Base-by-base conservation (phyloP, 2,113 vertebrate species). In the Polyodon spathula region DNA sequence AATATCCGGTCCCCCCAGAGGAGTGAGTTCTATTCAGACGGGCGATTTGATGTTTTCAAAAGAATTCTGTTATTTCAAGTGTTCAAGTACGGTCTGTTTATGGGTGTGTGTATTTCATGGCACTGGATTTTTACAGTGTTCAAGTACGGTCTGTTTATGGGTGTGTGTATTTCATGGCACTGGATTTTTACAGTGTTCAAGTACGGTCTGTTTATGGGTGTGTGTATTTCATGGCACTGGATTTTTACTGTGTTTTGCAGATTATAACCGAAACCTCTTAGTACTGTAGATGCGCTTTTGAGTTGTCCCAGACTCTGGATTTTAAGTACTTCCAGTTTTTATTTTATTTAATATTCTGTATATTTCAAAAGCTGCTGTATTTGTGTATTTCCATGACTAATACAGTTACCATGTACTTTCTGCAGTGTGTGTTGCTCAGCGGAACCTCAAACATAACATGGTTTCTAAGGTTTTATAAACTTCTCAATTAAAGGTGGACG, bases 231-330 rank as follows among this genome's bases (percentile, higher is more conserved):
- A 74, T 71, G 68, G 73, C 73, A 66, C 61, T 53, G 58, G 70
- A 64, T 68, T 72, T 62, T 58, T n/a, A n/a, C 64, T 70, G 66
- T n/a, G 39, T 27, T 60, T 59, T 62, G 53, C 17, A 54, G 39
- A 5, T n/a, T n/a, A 53, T 6, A 72, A 68, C 59, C n/a, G n/a
- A n/a, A n/a, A n/a, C 54, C 7, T 44, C 5, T 50, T 8, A 17
- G 69, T 70, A 57, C 58, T 74, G 59, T 56, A 44, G 17, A 7
- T 60, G 1, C 66, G 66, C 65, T 75, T 69, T 54, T 14, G n/a
- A 56, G 3, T 4, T 60, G n/a, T 38, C 12, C 54, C 57, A 58
- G 71, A 67, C 77, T 83, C 76, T 77, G 82, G 79, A n/a, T n/a
- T n/a, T n/a, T n/a, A n/a, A n/a, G n/a, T n/a, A n/a, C n/a, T n/a